Evolutionary conservation across 23 tunicate genomes (phyloP), one percentile per base, ranked within the genome.

Genomic region (Phallusia fumigata): DNA sequence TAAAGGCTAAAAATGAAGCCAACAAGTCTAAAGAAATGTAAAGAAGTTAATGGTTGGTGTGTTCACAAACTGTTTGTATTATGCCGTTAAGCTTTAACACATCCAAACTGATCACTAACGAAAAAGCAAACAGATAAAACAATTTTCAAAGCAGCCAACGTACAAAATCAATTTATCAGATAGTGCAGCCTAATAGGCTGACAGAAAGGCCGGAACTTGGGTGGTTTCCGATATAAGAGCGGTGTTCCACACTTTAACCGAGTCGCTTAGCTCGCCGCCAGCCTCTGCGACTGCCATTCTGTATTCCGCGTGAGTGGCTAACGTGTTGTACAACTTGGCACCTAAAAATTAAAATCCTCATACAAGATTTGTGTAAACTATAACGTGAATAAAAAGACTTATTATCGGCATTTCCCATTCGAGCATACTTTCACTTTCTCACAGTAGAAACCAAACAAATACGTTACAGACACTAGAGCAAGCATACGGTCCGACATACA

Each of bases 181-280:
- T 40, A 40, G 8, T 5, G 10, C 69, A 21, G 69, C 69, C 65
- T 81, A 81, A 30, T 81, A 81, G 22, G 77, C 84, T 15, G 84
- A 65, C 5, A 81, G 84, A 58, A 81, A 81, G 10, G 77, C 72
- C 19, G 84, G 84, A 34, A 81, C 73, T 35, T 81, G 76, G 32
- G 33, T 81, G 21, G 53, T 58, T 81, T 65, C 77, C 3, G 77
- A 65, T 21, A 81, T 33, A 18, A 81, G 53, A 26, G 84, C 84
- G 35, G 77, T 65, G 77, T 81, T 81, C 77, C 76, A 69, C 16
- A 81, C 32, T 58, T 81, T 81, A 18, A 52, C 44, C 0, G 84
- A 30, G 77, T 81, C 84, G 30, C 35, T 19, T 3, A 69, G 35
- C 30, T 32, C 53, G 0, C 84, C 84, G 32, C 84, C 84, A 22